A percentile compares a stretch with the other conserved stretches of the same genome.
Conservation (phyloP, 2,888 invertebrate genomes). For the Melieria crassipennis region DNA sequence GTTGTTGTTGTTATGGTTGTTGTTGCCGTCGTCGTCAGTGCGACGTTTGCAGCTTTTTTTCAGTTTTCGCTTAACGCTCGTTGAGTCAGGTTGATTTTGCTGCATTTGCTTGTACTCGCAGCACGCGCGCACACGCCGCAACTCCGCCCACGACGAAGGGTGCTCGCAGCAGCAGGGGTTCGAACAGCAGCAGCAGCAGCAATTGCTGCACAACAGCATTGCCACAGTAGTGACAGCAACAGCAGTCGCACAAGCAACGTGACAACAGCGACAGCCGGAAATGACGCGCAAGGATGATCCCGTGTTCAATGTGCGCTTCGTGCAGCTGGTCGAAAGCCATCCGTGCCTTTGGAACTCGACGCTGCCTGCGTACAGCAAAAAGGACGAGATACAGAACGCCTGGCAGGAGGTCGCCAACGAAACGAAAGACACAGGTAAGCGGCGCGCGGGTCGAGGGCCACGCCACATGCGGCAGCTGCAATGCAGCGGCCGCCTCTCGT, state of each 20-base stretch:
- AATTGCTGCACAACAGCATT: conserved; percentile 17
- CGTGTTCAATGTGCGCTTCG: conserved; percentile 61
- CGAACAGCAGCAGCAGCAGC: conserved; percentile 32
- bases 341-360: conserved; percentile 61
- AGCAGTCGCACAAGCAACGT: not conserved
- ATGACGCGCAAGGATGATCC: conserved; percentile 63
- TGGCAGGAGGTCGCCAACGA: conserved; percentile 63
- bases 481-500: too few species aligned
- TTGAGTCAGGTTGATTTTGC: conserved; percentile 59
- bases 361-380: conserved; percentile 61
- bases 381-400: conserved; percentile 60
- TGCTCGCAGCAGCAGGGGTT: conserved; percentile 11
- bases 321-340: conserved; percentile 59
- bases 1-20: conserved; percentile 15
- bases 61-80: conserved; percentile 62
- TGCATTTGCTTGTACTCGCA: conserved; percentile 26
- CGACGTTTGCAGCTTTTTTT: conserved; percentile 40
- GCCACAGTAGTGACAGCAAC: conserved; percentile 5
- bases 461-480: too few species aligned
- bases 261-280: conserved; percentile 5
- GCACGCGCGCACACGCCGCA: conserved; percentile 2
- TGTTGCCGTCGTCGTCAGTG: conserved; percentile 25
- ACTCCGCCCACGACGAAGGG: conserved; percentile 20
- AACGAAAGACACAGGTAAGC: conserved; percentile 60
- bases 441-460: not conserved